Evolutionary conservation across 2,888 invertebrate species (phyloP).

Genomic region (Diadegma fenestrale): DNA sequence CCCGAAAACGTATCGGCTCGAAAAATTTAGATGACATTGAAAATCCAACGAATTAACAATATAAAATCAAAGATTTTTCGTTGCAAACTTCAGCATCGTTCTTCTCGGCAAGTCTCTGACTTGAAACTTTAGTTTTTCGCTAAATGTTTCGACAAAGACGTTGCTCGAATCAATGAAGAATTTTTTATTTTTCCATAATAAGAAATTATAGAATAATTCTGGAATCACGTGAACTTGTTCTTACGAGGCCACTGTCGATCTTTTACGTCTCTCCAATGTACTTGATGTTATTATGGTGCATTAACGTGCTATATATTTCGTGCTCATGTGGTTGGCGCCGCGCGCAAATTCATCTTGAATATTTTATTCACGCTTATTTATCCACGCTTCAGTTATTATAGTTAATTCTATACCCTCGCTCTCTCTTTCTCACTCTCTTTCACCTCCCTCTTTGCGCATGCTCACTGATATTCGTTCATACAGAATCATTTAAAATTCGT

Average conservation of each 20-base stretch:
- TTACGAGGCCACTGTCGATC: constrained; percentile 3
- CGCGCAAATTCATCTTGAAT: constrained; percentile 38
- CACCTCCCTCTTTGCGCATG: neutral
- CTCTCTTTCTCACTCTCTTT: neutral
- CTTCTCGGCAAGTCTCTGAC: neutral
- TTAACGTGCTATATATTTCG: constrained; percentile 19
- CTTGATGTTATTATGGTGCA: neutral
- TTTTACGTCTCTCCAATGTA: neutral
- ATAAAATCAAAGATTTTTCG: no score
- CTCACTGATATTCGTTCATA: neutral
- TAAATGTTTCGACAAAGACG: neutral
- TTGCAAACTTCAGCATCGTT: no score
- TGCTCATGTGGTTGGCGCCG: constrained; percentile 46
- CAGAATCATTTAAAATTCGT: constrained; percentile 34
- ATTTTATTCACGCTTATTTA: constrained; percentile 54
- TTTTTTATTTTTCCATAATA: neutral
- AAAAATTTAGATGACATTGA: no score
- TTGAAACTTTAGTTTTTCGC: neutral
- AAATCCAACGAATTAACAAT: no score
- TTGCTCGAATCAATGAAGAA: neutral
- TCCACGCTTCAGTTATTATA: constrained; percentile 55
- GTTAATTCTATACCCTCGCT: constrained; percentile 21
- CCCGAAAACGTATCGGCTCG: no score
- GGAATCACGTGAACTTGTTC: neutral
- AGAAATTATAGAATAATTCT: neutral